Conservation (phyloP, 2,113 vertebrate species). For the Stictonetta naevosa region DNA sequence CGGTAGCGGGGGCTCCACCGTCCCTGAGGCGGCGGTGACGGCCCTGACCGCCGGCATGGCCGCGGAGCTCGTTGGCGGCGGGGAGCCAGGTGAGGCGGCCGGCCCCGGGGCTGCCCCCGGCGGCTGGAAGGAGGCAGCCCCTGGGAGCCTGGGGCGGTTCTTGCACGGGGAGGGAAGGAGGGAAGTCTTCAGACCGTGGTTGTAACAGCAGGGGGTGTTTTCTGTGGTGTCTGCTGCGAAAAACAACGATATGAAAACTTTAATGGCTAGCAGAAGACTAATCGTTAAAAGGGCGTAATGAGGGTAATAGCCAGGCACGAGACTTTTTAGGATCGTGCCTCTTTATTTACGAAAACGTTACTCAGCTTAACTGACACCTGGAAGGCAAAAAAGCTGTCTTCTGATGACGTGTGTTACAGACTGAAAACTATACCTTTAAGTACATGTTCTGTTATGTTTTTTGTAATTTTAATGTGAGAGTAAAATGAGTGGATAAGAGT, state of each 20-base stretch:
- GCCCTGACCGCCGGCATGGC: rapidly evolving
- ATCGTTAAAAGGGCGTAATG: neutral
- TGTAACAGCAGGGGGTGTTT: rapidly evolving
- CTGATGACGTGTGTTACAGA: neutral
- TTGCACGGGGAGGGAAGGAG: too few species aligned
- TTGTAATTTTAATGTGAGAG: neutral
- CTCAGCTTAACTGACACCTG: rapidly evolving
- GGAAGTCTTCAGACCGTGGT: rapidly evolving
- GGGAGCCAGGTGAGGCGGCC: neutral
- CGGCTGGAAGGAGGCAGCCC: too few species aligned
- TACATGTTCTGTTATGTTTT: neutral
- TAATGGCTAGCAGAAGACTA: neutral
- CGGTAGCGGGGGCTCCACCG: too few species aligned
- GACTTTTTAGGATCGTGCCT: rapidly evolving
- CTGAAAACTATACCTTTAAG: rapidly evolving
- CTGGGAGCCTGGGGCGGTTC: rapidly evolving
- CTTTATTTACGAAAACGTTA: neutral
- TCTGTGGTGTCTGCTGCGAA: rapidly evolving
- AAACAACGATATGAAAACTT: rapidly evolving
- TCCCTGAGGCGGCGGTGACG: neutral
- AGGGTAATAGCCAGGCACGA: rapidly evolving
- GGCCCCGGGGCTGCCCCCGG: too few species aligned
- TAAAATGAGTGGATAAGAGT: neutral
- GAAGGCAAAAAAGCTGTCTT: neutral
- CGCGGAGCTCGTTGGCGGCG: neutral